Base-by-base conservation (phyloP, 1,140 invertebrate species). In the Aphaenogaster rudis region DNA sequence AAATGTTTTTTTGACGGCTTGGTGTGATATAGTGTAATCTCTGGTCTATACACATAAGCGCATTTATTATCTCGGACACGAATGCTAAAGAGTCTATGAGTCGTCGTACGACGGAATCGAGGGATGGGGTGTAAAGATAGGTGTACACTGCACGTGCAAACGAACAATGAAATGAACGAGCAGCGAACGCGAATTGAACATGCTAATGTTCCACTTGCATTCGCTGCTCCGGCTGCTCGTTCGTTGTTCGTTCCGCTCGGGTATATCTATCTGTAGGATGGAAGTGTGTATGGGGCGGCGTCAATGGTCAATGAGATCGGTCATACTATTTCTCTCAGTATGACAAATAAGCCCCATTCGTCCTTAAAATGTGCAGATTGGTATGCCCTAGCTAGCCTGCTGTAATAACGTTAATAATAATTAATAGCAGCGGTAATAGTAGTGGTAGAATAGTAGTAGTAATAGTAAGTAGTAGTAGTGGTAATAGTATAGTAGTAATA, bases 281-380 rank as follows among this genome's bases (percentile, higher is more conserved):
- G 92, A 94, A 94, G 91, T 93, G 79, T 88, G 84, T 71, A 87
- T 74, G 91, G 93, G 93, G 94, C 91, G 87, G 91, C 94, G 87
- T 94, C 92, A 95, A 92, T 93, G 92, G 93, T 95, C 93, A 95
- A 94, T 95, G 95, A 95, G 95, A 95, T 95, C 95, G 92, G 91
- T 94, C 95, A 92, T 94, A 94, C 94, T 76, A 52, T 84, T 86
- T 72, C 42, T 63, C 28, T 79, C 21, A 88, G 93, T 91, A 93
- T 76, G 92, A 93, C 92, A 92, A 91, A 81, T 92, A 84, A 90
- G 91, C 91, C 91, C 91, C 91, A 61, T 80, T 77, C 80, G 71
- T 88, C 54, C 64, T 87, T 78, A 87, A 87, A 87, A 86, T 33
- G 90, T 90, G 91, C 91, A 86, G 88, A 87, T 91, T 92, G 91